Evolutionary conservation across 2,888 invertebrate species (phyloP).

Genomic region (Oligia latruncula): DNA sequence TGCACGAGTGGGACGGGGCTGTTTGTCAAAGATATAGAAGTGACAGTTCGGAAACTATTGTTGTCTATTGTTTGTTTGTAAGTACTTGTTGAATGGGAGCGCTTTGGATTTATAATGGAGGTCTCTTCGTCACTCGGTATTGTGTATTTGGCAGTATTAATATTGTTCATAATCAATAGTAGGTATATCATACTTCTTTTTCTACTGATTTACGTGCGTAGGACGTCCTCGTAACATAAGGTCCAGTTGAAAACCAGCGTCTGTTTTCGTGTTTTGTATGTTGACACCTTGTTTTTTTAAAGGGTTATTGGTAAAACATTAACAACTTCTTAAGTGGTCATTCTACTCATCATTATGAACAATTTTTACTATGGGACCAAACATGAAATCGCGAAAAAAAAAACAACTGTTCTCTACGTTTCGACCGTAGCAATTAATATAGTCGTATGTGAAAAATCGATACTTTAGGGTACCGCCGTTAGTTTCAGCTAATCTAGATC

Average conservation of each 20-base stretch:
- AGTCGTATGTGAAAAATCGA: no score
- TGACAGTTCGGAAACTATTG: constrained; percentile 58
- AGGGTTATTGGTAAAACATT: no score
- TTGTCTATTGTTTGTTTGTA: constrained; percentile 41
- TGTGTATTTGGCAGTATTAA: constrained; percentile 4
- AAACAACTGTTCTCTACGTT: no score
- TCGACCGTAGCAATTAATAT: no score
- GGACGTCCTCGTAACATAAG: background rate
- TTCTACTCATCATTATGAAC: no score
- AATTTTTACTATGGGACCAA: no score
- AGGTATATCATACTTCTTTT: background rate
- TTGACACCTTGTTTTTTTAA: no score
- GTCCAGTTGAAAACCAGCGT: background rate
- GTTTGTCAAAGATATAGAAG: constrained; percentile 61
- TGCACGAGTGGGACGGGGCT: constrained; percentile 62
- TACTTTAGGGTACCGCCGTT: no score
- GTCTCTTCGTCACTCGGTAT: constrained; percentile 8
- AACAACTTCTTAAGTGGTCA: no score
- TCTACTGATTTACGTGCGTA: background rate
- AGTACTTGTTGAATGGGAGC: constrained; percentile 48
- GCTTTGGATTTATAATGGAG: constrained; percentile 28
- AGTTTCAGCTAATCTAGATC: no score
- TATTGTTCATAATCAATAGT: background rate
- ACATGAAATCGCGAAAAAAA: no score
- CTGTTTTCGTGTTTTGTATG: no score